A percentile compares a stretch with the other conserved stretches of the same genome.
Evolutionary conservation across 1,140 invertebrate species (phyloP).

Genomic region (Mactra quadrangularis): DNA sequence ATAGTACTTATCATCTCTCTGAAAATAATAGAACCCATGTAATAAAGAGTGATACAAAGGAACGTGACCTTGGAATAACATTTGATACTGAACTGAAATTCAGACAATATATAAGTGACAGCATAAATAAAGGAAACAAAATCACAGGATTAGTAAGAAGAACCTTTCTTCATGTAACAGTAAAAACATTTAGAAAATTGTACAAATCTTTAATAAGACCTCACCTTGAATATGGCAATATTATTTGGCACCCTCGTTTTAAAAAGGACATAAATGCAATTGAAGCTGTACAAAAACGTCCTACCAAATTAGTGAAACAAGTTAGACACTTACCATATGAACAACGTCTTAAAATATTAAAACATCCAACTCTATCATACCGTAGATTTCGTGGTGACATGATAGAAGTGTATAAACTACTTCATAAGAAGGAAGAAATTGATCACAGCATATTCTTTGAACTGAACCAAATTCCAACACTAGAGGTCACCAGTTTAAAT

Average conservation of each 20-base stretch:
- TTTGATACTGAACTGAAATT: slow-evolving; percentile 29
- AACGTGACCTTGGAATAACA: not conserved
- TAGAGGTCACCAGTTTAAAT: too few relatives aligned
- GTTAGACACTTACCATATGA: too few relatives aligned
- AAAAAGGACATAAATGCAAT: too few relatives aligned
- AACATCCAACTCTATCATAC: not conserved
- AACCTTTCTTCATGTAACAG: not conserved
- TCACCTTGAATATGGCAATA: slow-evolving; percentile 78
- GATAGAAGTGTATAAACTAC: not conserved
- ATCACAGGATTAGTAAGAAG: not conserved
- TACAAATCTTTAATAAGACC: slow-evolving; percentile 5
- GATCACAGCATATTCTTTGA: too few relatives aligned
- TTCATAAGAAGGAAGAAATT: not conserved
- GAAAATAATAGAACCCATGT: not conserved
- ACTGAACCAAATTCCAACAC: too few relatives aligned
- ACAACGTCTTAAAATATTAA: not conserved
- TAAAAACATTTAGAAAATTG: not conserved
- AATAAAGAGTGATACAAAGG: not conserved
- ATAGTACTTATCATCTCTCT: not conserved
- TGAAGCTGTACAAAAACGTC: not conserved
- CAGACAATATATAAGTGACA: not conserved
- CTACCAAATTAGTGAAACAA: not conserved
- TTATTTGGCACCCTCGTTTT: too few relatives aligned
- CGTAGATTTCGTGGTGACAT: too few relatives aligned
- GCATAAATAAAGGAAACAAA: slow-evolving; percentile 12